These are phyloP conservation scores for Lagria hirta DNA, from an alignment of 2,888 invertebrate genomes.

Conservation along the genomic window DNA sequence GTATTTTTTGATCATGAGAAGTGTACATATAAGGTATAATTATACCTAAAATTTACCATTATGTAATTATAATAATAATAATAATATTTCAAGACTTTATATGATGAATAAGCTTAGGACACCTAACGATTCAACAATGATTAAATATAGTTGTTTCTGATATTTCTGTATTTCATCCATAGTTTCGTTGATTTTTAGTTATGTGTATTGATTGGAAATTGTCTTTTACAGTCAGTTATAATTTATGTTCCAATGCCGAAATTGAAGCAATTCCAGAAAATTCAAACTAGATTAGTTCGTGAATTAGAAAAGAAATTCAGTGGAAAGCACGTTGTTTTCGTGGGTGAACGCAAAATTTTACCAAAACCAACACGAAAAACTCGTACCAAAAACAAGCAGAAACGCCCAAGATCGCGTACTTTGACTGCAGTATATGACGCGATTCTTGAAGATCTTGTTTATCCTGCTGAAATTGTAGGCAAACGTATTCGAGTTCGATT, in stretches of 20 bases:
- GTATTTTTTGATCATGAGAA: too few relatives aligned
- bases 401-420: conserved; percentile 80
- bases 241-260: conserved; percentile 99
- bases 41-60: too few relatives aligned
- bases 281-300: conserved; percentile 93
- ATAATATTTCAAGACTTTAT: conserved; percentile 5
- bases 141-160: conserved; percentile 15
- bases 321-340: conserved; percentile 97
- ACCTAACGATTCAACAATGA: conserved; percentile 31
- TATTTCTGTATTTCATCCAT: conserved; percentile 7
- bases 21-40: too few relatives aligned
- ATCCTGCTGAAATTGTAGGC: conserved; percentile 98
- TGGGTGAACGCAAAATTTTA: conserved; percentile 96
- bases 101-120: conserved; percentile 37
- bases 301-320: conserved; percentile 99
- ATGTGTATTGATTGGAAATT: background rate
- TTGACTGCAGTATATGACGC: conserved; percentile 97
- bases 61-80: too few relatives aligned
- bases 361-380: conserved; percentile 98
- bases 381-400: conserved; percentile 74
- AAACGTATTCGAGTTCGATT: conserved; percentile 95
- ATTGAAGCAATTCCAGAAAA: conserved; percentile 95
- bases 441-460: conserved; percentile 95
- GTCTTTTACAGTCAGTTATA: conserved; percentile 80
- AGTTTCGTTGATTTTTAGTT: conserved; percentile 7